Percentiles rank a stretch among this genome's conserved stretches.
These are phyloP conservation scores for Argyra leucocephala DNA, from an alignment of 2,888 invertebrate genomes.

Conservation along the genomic window DNA sequence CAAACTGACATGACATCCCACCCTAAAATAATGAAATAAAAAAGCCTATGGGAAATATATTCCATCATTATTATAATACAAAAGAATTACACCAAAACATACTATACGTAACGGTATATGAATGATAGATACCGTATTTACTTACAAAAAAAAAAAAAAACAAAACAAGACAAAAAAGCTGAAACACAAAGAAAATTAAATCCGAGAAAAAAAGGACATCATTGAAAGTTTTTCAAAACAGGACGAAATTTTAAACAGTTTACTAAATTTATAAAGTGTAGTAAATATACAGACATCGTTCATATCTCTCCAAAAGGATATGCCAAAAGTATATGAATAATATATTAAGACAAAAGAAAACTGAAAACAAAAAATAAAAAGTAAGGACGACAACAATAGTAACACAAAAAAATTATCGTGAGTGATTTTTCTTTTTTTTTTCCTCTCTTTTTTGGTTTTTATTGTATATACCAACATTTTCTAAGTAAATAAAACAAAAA, in stretches of 20 bases:
- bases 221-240: no score
- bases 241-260: no score
- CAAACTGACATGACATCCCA: neutral
- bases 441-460: neutral
- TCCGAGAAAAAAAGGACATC: no score
- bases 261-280: neutral
- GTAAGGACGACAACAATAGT: neutral
- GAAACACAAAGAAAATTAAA: no score
- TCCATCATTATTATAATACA: neutral
- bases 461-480: no score
- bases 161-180: neutral
- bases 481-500: no score
- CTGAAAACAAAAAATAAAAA: neutral
- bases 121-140: no score
- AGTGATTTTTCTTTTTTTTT: neutral
- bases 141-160: neutral
- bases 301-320: no score
- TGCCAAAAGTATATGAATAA: neutral
- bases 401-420: neutral
- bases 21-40: neutral
- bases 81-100: no score
- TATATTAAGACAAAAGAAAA: neutral
- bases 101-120: no score
- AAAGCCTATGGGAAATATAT: neutral
- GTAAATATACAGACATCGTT: no score